Conservation (phyloP, 2,888 invertebrate species). For the Hyppa rectilinea region DNA sequence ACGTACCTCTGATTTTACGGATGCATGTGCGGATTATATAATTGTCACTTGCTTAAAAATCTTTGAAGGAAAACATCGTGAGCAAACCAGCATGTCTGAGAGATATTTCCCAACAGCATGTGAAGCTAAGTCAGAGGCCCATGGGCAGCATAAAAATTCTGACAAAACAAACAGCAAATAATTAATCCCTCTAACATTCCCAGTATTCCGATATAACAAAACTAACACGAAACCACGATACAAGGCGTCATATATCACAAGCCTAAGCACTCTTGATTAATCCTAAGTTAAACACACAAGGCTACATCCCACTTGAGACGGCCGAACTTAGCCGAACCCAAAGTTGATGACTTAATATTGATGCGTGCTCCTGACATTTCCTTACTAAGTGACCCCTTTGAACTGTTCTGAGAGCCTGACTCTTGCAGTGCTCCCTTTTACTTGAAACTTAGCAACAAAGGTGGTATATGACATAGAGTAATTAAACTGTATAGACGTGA, state of each 20-base stretch:
- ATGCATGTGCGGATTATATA: no score
- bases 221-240: slow-evolving; percentile 11
- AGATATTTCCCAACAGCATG: no score
- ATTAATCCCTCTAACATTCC: background rate
- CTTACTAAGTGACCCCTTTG: slow-evolving; percentile 81
- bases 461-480: slow-evolving; percentile 39
- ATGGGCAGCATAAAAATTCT: no score
- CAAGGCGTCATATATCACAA: slow-evolving; percentile 38
- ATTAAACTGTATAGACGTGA: background rate
- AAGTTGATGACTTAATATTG: slow-evolving; percentile 87
- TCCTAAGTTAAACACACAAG: slow-evolving; percentile 75
- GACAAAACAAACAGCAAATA: background rate
- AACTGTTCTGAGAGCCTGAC: slow-evolving; percentile 70
- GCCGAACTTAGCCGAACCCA: slow-evolving; percentile 77
- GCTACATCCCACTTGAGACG: slow-evolving; percentile 76
- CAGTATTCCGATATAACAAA: background rate
- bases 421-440: slow-evolving; percentile 73
- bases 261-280: slow-evolving; percentile 71
- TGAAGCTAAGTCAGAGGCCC: no score
- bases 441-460: slow-evolving; percentile 77
- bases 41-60: no score
- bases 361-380: slow-evolving; percentile 87
- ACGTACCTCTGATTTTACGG: no score
- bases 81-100: no score
- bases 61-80: no score